A percentile compares a stretch with the other conserved stretches of the same genome.
phyloP scores from a whole-genome alignment of 2,113 vertebrate genomes.

The Aphyosemion australe region DNA sequence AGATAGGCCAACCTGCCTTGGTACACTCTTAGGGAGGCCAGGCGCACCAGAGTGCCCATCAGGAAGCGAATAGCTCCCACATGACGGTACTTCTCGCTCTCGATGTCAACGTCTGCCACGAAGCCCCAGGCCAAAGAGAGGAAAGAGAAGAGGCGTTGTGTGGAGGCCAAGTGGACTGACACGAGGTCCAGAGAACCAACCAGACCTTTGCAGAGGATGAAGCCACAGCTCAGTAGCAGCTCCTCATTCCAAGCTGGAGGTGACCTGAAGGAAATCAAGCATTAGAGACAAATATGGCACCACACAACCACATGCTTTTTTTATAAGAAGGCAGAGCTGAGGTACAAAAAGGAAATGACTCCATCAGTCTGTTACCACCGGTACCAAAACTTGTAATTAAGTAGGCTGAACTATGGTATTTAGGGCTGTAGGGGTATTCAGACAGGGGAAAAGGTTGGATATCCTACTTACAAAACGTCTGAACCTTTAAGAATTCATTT shows the following conservation, averaged over 20 bases:
- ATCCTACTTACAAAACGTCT: too few relatives aligned
- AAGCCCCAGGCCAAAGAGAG: slow-evolving; percentile 93
- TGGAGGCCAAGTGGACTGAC: slow-evolving; percentile 80
- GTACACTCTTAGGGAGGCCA: slow-evolving; percentile 77
- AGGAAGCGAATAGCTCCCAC: slow-evolving; percentile 89
- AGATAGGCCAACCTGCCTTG: slow-evolving; percentile 88
- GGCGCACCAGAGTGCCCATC: slow-evolving; percentile 85
- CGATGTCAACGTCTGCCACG: slow-evolving; percentile 92
- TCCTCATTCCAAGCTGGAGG: slow-evolving; percentile 84
- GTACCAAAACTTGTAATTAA: too few relatives aligned
- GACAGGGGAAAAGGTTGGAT: too few relatives aligned
- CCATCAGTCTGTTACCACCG: too few relatives aligned
- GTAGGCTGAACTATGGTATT: too few relatives aligned
- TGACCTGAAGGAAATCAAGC: slow-evolving; percentile 72
- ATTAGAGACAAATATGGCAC: background rate
- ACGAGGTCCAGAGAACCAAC: slow-evolving; percentile 86
- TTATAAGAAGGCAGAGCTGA: background rate
- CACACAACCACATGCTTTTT: background rate
- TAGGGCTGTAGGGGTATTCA: too few relatives aligned
- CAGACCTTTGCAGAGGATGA: slow-evolving; percentile 87
- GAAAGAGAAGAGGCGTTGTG: slow-evolving; percentile 84
- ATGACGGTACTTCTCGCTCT: slow-evolving; percentile 90
- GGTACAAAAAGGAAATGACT: too few relatives aligned
- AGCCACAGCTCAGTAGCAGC: slow-evolving; percentile 87
- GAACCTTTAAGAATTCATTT: background rate